Evolutionary conservation across 1,140 invertebrate species (phyloP), one percentile per base, ranked within the genome.

Genomic region (Hypsibius dujardini): DNA sequence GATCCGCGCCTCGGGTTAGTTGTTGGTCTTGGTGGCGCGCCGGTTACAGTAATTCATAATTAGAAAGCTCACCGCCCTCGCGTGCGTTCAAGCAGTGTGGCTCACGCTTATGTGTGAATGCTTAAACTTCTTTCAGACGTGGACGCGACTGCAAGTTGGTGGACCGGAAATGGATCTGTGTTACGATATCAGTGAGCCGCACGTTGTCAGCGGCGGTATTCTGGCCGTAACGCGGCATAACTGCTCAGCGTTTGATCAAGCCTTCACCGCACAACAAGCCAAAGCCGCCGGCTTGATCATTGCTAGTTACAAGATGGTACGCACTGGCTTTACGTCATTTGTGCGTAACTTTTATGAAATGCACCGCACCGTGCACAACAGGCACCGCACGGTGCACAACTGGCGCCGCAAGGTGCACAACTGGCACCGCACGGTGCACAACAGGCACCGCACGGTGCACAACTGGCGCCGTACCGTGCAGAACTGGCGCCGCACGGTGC

Each of bases 171-270:
- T 14, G 42, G 62, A 67, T 67, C 42, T 67, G 42, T 67, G 62
- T 42, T 12, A 67, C 45, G 62, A 67, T 67, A 3, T 14, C 62
- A 42, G 62, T 67, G 7, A 7, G 62, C 45, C 62, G 12, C 7
- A 3, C 7, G 12, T 14, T 3, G 42, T 42, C 3, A 3, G 12
- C 7, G 62, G 62, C 7, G 7, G 3, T 12, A 3, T 67, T 42
- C 62, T 67, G 3, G 62, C 62, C 7, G 62, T 7, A 7, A 3
- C 42, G 42, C 62, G 62, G 3, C 42, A 3, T 14, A 67, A 67
- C 62, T 67, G 62, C 62, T 14, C 12, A 14, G 62, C 62, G 3
- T 67, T 3, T 42, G 62, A 67, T 7, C 62, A 67, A 42, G 62
- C 12, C 62, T 14, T 42, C 7, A 3, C 7, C 3, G 62, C 62